These are phyloP conservation scores for Sebastes diaconus DNA, from an alignment of 2,797 vertebrate species.

Conservation along the genomic window DNA sequence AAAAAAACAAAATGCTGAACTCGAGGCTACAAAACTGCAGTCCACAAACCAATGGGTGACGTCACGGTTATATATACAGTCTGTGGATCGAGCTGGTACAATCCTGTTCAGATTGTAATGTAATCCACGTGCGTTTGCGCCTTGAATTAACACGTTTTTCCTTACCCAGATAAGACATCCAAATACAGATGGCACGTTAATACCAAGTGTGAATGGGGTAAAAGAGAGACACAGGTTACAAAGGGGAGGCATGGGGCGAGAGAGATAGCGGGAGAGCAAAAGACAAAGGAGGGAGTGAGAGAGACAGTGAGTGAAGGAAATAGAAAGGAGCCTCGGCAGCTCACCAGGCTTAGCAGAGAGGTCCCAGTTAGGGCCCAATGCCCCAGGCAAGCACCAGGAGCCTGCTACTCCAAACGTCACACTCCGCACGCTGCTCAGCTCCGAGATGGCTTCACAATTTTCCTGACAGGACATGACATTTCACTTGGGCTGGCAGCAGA, in stretches of 20 bases:
- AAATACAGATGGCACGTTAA: background rate
- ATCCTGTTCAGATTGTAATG: background rate
- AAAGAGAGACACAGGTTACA: background rate
- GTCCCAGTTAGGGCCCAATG: conserved; percentile 70
- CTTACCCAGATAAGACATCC: background rate
- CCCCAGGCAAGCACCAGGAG: conserved; percentile 76
- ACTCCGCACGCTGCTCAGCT: conserved; percentile 56
- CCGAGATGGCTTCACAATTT: conserved; percentile 76
- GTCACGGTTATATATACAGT: background rate
- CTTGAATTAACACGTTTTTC: background rate
- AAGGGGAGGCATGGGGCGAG: background rate
- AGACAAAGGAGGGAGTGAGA: conserved; percentile 30
- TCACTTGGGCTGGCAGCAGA: conserved; percentile 72
- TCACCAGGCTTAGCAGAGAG: conserved; percentile 53
- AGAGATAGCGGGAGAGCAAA: conserved; percentile 16
- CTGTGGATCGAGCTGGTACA: background rate
- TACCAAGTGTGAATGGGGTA: background rate
- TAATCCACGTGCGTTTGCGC: background rate
- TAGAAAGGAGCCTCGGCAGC: conserved; percentile 50
- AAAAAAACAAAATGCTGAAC: no score
- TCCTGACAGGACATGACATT: conserved; percentile 83
- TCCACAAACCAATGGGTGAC: no score
- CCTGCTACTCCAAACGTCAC: conserved; percentile 65
- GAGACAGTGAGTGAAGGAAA: conserved; percentile 47
- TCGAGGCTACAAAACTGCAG: no score